Conservation (phyloP, 2,888 invertebrate genomes). For the Fissipunctia ypsillon region DNA sequence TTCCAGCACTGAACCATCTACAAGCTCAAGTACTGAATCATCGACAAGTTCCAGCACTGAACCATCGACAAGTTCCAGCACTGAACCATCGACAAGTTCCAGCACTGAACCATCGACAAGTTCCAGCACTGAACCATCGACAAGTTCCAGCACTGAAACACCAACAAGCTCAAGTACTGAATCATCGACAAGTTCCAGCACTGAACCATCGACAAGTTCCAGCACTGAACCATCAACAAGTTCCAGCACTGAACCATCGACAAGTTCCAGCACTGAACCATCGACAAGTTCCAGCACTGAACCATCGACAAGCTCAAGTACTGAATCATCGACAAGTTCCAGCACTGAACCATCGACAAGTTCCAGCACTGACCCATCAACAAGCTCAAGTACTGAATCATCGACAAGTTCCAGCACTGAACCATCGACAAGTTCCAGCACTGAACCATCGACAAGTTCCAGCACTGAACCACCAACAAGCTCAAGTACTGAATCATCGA, state of each 20-base stretch:
- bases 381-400: neutral
- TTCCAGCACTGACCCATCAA: neutral
- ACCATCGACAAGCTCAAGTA: accelerated
- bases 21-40: too few relatives aligned
- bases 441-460: too few relatives aligned
- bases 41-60: neutral
- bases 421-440: neutral
- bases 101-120: neutral
- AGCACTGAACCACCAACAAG: neutral
- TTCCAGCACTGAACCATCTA: neutral
- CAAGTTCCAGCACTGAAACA: neutral
- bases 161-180: too few relatives aligned
- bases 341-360: neutral
- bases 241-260: neutral
- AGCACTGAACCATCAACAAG: neutral
- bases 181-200: neutral
- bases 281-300: neutral
- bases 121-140: neutral
- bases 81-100: too few relatives aligned
- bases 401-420: neutral
- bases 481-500: neutral
- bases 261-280: neutral
- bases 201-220: neutral
- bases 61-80: too few relatives aligned
- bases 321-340: neutral